Conservation (phyloP, 2,113 vertebrate genomes). For the Erythrolamprus reginae region DNA sequence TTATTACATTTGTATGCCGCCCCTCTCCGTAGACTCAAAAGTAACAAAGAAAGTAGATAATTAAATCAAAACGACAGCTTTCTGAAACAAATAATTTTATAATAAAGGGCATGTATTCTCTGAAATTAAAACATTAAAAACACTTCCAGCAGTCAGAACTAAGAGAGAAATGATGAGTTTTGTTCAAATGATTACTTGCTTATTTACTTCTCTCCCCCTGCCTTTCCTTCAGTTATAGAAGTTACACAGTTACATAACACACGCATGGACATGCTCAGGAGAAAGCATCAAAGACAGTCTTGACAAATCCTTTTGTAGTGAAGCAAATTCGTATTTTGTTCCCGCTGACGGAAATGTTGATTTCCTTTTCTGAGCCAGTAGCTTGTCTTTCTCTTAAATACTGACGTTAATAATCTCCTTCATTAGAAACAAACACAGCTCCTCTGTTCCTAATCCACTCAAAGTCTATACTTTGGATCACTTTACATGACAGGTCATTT, state of each 20-base stretch:
- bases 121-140: neutral
- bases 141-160: neutral
- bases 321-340: conserved; percentile 31
- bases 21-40: too few species aligned
- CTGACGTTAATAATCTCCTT: conserved; percentile 59
- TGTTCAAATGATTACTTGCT: neutral
- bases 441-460: conserved; percentile 60
- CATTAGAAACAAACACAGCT: conserved; percentile 59
- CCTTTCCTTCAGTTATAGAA: neutral
- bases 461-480: conserved; percentile 49
- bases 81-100: neutral
- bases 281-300: neutral
- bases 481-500: conserved; percentile 50
- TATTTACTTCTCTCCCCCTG: neutral
- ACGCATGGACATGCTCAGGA: neutral
- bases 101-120: neutral
- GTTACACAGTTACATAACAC: neutral
- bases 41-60: neutral
- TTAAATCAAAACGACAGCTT: neutral
- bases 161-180: neutral
- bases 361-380: neutral
- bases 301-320: conserved; percentile 30
- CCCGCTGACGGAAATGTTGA: conserved; percentile 31
- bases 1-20: too few species aligned
- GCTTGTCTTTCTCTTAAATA: conserved; percentile 49